Evolutionary conservation across 2,797 vertebrate genomes (phyloP).

Genomic region (Pangasius sanitwongsei): DNA sequence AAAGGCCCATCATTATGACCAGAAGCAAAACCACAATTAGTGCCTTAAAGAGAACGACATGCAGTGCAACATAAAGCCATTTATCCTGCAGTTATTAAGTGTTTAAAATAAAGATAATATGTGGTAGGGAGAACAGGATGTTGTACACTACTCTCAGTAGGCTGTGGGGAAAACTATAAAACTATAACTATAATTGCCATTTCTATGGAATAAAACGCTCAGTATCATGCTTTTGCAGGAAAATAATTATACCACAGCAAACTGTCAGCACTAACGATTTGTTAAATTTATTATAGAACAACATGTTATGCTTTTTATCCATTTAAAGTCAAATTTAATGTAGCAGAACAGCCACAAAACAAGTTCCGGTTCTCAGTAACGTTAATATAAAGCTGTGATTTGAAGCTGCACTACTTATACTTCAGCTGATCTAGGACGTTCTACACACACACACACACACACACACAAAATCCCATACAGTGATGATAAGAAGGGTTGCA

Average conservation of each 20-base stretch:
- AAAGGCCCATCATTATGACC: constrained; percentile 35
- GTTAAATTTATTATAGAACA: not conserved
- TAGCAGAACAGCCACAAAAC: not conserved
- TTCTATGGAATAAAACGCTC: not conserved
- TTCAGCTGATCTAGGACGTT: not conserved
- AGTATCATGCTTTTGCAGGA: not conserved
- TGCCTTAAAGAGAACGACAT: constrained; percentile 22
- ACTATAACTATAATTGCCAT: not conserved
- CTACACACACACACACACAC: not conserved
- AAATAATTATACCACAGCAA: not conserved
- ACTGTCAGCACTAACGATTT: not conserved
- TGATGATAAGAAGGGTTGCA: not conserved
- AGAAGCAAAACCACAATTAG: constrained; percentile 32
- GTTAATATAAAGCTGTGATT: not conserved
- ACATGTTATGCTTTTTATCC: not conserved
- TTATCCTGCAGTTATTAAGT: not conserved
- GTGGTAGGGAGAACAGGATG: not conserved
- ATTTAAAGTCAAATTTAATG: not conserved
- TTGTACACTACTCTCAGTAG: not conserved
- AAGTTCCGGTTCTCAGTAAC: not conserved
- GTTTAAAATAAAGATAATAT: not conserved
- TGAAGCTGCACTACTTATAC: not conserved
- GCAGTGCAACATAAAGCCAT: not conserved
- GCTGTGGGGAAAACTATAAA: not conserved
- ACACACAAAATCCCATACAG: not conserved